phyloP scores from a whole-genome alignment of 2,888 invertebrate species.

The Mantis religiosa region DNA sequence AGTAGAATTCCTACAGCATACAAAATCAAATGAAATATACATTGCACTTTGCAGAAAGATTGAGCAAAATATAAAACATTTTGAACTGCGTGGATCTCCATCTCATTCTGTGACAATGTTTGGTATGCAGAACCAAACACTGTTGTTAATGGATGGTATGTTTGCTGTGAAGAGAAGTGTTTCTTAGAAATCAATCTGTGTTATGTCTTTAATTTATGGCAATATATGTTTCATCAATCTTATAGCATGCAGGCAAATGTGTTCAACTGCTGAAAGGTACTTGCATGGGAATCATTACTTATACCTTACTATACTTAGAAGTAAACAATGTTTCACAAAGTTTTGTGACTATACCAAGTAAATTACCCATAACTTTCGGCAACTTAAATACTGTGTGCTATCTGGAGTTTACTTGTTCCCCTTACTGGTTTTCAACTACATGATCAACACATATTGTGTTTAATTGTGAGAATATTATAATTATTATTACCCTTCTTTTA shows the following conservation, averaged over 20 bases:
- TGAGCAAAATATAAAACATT: not conserved
- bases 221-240: constrained; percentile 25
- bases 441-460: too few species aligned
- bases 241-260: constrained; percentile 18
- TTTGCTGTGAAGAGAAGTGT: not conserved
- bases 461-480: too few species aligned
- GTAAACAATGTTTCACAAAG: not conserved
- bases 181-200: too few species aligned
- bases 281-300: not conserved
- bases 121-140: not conserved
- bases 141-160: not conserved
- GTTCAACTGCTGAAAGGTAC: not conserved
- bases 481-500: too few species aligned
- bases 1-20: constrained; percentile 23
- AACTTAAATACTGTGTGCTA: too few species aligned
- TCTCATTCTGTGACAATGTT: not conserved
- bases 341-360: not conserved
- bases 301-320: not conserved
- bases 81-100: not conserved
- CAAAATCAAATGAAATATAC: constrained; percentile 24
- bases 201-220: too few species aligned
- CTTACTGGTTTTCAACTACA: too few species aligned
- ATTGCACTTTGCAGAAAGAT: constrained; percentile 4
- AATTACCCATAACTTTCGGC: too few species aligned
- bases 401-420: too few species aligned